These are phyloP conservation scores for Phrynocephalus forsythii DNA, from an alignment of 2,797 vertebrate species.

Conservation along the genomic window DNA sequence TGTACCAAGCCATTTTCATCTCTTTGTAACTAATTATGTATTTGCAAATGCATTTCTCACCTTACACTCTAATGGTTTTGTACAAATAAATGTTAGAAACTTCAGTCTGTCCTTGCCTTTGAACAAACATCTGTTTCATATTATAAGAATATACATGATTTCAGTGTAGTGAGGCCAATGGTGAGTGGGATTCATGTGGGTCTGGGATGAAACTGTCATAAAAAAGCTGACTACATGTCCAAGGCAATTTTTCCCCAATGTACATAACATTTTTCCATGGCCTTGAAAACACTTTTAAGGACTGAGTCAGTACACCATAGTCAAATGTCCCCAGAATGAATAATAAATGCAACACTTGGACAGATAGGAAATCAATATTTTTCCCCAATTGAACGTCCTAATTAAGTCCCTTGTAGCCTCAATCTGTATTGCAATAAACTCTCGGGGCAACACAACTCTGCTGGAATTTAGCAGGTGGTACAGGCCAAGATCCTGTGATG, in stretches of 20 bases:
- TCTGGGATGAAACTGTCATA: background rate
- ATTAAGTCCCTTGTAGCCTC: background rate
- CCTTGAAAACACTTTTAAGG: background rate
- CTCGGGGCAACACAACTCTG: background rate
- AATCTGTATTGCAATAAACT: background rate
- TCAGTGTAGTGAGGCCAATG: background rate
- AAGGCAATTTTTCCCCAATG: background rate
- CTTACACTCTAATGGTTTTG: background rate
- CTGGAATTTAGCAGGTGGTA: background rate
- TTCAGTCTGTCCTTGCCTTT: background rate
- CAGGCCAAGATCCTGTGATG: no score
- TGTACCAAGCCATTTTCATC: slow-evolving; percentile 28
- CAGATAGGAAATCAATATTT: background rate
- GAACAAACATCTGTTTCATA: background rate
- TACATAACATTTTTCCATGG: background rate
- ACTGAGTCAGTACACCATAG: background rate
- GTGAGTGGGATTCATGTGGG: no score
- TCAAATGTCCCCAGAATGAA: background rate
- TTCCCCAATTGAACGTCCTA: background rate
- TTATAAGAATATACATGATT: background rate
- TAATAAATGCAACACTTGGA: background rate
- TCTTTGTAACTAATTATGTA: slow-evolving; percentile 3
- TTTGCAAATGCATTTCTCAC: slow-evolving; percentile 25
- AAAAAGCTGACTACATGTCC: background rate
- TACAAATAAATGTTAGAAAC: slow-evolving; percentile 21